phyloP scores from a whole-genome alignment of 1,140 invertebrate genomes.

The Hylaeus anthracinus region DNA sequence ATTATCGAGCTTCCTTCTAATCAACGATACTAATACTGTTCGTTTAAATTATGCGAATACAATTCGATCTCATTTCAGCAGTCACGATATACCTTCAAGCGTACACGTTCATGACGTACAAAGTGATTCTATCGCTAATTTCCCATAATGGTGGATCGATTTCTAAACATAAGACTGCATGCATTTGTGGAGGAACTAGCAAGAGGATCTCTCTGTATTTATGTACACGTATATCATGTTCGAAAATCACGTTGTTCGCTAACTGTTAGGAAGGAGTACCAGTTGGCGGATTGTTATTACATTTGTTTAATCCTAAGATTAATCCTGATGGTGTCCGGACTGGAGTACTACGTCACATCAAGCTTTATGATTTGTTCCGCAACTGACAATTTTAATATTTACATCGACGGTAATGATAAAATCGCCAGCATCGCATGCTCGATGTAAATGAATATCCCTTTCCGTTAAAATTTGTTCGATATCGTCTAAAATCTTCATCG shows the following conservation, averaged over 20 bases:
- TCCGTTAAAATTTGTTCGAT: conserved; percentile 6
- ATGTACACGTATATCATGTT: conserved; percentile 4
- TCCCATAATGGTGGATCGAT: too few relatives aligned
- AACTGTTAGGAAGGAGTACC: neutral
- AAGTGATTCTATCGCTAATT: too few relatives aligned
- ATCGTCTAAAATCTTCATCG: neutral
- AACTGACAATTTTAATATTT: conserved; percentile 8
- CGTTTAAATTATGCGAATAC: conserved; percentile 48
- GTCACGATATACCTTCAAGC: conserved; percentile 15
- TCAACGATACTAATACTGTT: conserved; percentile 63
- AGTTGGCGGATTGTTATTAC: conserved; percentile 21
- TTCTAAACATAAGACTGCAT: too few relatives aligned
- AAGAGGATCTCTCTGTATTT: too few relatives aligned
- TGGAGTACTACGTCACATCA: conserved; percentile 20
- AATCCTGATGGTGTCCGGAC: conserved; percentile 4
- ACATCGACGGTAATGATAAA: neutral
- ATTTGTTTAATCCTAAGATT: neutral
- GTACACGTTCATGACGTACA: neutral
- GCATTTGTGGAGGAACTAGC: too few relatives aligned
- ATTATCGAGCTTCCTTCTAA: conserved; percentile 54
- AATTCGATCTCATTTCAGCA: conserved; percentile 19
- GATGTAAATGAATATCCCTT: neutral
- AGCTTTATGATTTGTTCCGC: conserved; percentile 7
- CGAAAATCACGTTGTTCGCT: conserved; percentile 22
- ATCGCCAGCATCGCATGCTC: neutral